Evolutionary conservation across 2,113 vertebrate genomes (phyloP).

Genomic region (Lates calcarifer): DNA sequence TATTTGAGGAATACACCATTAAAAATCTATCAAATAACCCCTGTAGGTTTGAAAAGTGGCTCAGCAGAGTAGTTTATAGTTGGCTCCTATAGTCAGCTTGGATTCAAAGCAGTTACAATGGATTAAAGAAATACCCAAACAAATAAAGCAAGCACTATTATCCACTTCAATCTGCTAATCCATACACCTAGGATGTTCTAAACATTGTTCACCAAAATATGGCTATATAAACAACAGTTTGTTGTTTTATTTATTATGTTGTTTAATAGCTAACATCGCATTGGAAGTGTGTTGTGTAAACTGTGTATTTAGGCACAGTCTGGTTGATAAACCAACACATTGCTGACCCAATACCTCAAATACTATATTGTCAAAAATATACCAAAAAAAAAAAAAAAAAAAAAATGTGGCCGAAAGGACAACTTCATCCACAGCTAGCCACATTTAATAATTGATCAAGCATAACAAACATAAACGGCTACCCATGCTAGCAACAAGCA

Average conservation of each 20-base stretch:
- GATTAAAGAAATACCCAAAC: not conserved
- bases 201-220: not conserved
- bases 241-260: too few species aligned
- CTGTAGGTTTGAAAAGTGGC: not conserved
- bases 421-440: not conserved
- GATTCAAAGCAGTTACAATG: not conserved
- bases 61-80: slow-evolving; percentile 1
- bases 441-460: not conserved
- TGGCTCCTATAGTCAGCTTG: slow-evolving; percentile 12
- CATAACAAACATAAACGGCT: not conserved
- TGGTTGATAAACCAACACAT: too few species aligned
- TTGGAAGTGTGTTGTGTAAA: not conserved
- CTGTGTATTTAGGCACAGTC: not conserved
- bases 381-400: too few species aligned
- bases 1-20: not conserved
- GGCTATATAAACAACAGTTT: not conserved
- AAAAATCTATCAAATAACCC: not conserved
- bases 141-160: not conserved
- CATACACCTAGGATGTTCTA: too few species aligned
- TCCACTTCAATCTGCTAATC: not conserved
- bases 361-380: too few species aligned
- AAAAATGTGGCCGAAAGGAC: too few species aligned
- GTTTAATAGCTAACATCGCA: not conserved
- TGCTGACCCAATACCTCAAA: too few species aligned
- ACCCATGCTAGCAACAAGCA: not conserved